Evolutionary conservation across 2,888 invertebrate species (phyloP).

Genomic region (Latrodectus elegans): DNA sequence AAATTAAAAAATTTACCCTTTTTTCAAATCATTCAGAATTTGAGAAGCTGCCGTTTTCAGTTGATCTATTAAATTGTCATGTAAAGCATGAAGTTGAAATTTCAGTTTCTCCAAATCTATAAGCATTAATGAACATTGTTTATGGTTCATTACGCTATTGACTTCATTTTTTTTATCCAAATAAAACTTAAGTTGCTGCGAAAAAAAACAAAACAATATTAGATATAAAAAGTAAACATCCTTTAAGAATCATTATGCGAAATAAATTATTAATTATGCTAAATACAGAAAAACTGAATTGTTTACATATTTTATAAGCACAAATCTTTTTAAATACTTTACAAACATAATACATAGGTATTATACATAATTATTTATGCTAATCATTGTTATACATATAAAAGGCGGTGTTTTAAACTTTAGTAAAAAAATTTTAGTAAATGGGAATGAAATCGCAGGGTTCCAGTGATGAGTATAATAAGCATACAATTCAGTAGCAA

Average conservation of each 20-base stretch:
- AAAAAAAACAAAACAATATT: background rate
- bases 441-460: too few relatives aligned
- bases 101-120: conserved; percentile 75
- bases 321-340: too few relatives aligned
- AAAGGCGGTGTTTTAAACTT: too few relatives aligned
- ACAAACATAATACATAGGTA: background rate
- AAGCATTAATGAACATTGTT: conserved; percentile 69
- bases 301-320: too few relatives aligned
- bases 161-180: conserved; percentile 43
- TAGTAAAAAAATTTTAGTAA: too few relatives aligned
- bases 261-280: background rate
- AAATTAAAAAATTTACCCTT: conserved; percentile 24
- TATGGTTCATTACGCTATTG: conserved; percentile 39
- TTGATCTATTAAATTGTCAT: conserved; percentile 71
- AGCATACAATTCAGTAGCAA: too few relatives aligned
- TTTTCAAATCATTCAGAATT: conserved; percentile 28
- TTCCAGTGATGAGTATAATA: too few relatives aligned
- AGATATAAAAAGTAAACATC: background rate
- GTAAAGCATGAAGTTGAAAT: conserved; percentile 74
- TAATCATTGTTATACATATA: too few relatives aligned
- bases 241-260: background rate
- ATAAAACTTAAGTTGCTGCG: conserved; percentile 45
- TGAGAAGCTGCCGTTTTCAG: conserved; percentile 36
- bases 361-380: background rate
- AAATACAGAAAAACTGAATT: too few relatives aligned